phyloP scores from a whole-genome alignment of 2,113 vertebrate species.

The Psophia crepitans region DNA sequence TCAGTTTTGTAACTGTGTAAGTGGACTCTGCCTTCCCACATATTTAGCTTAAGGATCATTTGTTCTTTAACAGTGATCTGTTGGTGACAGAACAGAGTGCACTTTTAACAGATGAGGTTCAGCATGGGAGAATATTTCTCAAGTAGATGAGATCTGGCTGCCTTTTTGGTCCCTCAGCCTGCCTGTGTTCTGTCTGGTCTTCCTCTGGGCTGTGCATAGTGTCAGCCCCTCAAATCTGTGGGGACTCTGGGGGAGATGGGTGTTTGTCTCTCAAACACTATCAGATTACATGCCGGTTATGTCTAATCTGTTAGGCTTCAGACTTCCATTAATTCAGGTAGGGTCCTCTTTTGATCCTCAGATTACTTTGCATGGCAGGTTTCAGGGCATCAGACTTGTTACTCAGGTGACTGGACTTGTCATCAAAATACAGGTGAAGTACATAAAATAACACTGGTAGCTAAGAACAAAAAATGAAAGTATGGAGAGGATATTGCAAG shows the following conservation, averaged over 20 bases:
- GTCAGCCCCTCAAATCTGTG: not conserved
- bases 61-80: not conserved
- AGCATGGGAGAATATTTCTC: not conserved
- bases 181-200: not conserved
- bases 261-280: not conserved
- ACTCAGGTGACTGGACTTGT: not conserved
- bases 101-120: not conserved
- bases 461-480: not conserved
- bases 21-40: not conserved
- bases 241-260: not conserved
- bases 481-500: not conserved
- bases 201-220: not conserved
- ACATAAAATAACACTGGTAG: not conserved
- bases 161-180: not conserved
- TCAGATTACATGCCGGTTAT: not conserved
- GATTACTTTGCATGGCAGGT: not conserved
- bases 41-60: not conserved
- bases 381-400: not conserved
- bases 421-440: not conserved
- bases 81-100: not conserved
- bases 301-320: not conserved
- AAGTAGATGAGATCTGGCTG: not conserved
- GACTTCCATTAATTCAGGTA: not conserved
- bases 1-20: not conserved
- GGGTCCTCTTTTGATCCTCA: not conserved